Evolutionary conservation across 2,113 vertebrate genomes (phyloP).

Genomic region (Mirza zaza): DNA sequence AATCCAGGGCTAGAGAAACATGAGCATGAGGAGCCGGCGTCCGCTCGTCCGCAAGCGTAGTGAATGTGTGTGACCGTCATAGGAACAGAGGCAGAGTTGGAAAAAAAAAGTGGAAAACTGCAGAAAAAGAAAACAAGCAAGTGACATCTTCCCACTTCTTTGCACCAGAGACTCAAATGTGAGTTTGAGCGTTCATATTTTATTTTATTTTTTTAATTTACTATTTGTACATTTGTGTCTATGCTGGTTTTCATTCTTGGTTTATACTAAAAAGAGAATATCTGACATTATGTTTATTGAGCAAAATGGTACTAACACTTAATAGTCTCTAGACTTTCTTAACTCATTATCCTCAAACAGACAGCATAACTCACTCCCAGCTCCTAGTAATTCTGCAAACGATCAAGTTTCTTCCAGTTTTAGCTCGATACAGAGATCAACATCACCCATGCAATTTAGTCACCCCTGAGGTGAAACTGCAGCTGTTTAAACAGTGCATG

Average conservation of each 20-base stretch:
- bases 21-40: neutral
- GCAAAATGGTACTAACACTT: neutral
- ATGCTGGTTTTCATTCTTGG: neutral
- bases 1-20: neutral
- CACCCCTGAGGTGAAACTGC: constrained; percentile 57
- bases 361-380: neutral
- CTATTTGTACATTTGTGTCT: neutral
- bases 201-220: neutral
- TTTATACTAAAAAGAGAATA: neutral
- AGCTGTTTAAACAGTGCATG: constrained; percentile 75
- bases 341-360: neutral
- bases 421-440: constrained; percentile 48
- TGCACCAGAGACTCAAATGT: neutral
- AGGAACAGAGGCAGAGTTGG: neutral
- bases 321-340: neutral
- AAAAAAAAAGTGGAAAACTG: neutral
- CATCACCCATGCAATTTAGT: constrained; percentile 30
- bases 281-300: neutral
- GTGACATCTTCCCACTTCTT: neutral
- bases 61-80: neutral
- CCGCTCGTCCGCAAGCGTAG: neutral
- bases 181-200: neutral
- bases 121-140: neutral
- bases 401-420: constrained; percentile 64
- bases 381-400: constrained; percentile 47